Percentiles rank a stretch among this genome's conserved stretches.
Conservation (phyloP, 2,888 invertebrate species). For the Griposia aprilina region DNA sequence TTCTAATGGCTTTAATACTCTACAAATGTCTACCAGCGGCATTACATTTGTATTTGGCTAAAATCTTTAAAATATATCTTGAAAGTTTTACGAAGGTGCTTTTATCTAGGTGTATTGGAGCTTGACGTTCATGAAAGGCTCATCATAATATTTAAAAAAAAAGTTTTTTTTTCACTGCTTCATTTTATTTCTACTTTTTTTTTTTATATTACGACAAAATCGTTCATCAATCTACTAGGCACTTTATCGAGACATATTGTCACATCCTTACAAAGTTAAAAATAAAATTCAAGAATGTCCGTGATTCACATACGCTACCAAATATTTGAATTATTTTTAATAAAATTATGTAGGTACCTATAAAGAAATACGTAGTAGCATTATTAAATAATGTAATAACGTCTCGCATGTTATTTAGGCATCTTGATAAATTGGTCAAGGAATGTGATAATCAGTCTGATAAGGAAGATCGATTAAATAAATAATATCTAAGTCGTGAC, state of each 20-base stretch:
- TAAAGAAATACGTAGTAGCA: conserved; percentile 18
- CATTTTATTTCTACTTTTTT: neutral
- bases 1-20: conserved; percentile 61
- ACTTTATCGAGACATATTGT: neutral
- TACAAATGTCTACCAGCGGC: conserved; percentile 43
- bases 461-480: conserved; percentile 47
- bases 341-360: conserved; percentile 3
- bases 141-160: neutral
- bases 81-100: neutral
- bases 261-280: conserved; percentile 23
- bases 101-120: neutral
- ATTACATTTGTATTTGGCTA: conserved; percentile 38
- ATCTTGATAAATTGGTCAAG: conserved; percentile 33
- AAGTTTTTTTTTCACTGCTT: neutral
- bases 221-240: conserved; percentile 1
- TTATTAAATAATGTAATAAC: conserved; percentile 31
- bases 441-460: conserved; percentile 31
- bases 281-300: conserved; percentile 14
- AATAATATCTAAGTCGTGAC: conserved; percentile 62
- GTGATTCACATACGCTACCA: neutral
- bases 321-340: conserved; percentile 31
- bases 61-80: conserved; percentile 15
- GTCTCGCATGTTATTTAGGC: conserved; percentile 21
- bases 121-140: conserved; percentile 4
- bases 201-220: neutral